These are phyloP conservation scores for Parambassis ranga DNA, from an alignment of 2,797 vertebrate species.

Conservation along the genomic window DNA sequence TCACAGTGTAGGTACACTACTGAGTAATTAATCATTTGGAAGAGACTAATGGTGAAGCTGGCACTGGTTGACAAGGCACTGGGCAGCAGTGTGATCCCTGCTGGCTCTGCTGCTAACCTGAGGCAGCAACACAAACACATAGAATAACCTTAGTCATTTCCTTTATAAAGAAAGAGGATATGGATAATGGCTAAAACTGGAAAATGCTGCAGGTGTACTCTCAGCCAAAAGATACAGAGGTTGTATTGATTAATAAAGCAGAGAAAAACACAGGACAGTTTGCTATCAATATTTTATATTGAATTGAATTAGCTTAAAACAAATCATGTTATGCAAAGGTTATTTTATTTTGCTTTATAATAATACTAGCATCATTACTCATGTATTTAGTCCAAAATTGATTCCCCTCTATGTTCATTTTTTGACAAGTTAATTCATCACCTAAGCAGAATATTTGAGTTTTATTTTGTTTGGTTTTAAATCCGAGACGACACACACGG, in stretches of 20 bases:
- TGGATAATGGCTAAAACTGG: not conserved
- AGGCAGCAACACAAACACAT: conserved; percentile 38
- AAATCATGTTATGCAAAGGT: conserved; percentile 21
- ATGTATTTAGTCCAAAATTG: not conserved
- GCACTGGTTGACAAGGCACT: conserved; percentile 64
- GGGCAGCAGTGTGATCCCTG: conserved; percentile 72
- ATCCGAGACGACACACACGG: no score
- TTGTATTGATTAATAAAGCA: conserved; percentile 9
- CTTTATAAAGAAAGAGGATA: not conserved
- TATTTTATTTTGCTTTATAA: conserved; percentile 6
- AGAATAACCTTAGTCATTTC: not conserved
- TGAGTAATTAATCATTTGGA: conserved; percentile 86
- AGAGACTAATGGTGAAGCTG: conserved; percentile 84
- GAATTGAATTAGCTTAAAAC: conserved; percentile 16
- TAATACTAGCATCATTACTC: not conserved
- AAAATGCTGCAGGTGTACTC: not conserved
- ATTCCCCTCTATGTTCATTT: not conserved
- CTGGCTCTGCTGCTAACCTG: conserved; percentile 64
- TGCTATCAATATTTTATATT: conserved; percentile 29
- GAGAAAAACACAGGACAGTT: not conserved
- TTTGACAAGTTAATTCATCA: not conserved
- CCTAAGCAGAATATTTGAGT: not conserved
- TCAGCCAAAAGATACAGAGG: not conserved
- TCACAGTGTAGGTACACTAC: conserved; percentile 81
- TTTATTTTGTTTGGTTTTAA: no score